These are phyloP conservation scores for Leucopternis melanops DNA, from an alignment of 2,113 vertebrate species.

Conservation along the genomic window DNA sequence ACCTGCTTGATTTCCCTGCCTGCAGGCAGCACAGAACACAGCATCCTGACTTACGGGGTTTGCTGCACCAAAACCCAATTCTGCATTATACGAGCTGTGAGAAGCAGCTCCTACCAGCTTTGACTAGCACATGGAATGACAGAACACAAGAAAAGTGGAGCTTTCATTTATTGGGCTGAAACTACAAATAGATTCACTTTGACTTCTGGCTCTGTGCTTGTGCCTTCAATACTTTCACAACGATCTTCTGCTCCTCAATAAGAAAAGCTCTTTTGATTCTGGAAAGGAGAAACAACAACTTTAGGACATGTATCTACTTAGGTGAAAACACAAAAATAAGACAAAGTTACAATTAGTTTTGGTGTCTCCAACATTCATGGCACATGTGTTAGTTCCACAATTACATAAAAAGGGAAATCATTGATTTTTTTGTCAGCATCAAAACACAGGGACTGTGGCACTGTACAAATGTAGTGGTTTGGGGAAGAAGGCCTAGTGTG, in stretches of 20 bases:
- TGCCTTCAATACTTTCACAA: constrained; percentile 97
- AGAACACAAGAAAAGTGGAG: constrained; percentile 7
- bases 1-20: background rate
- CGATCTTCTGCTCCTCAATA: constrained; percentile 99
- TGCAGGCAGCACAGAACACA: background rate
- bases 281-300: background rate
- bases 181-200: constrained; percentile 82
- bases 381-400: background rate
- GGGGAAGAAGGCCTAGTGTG: background rate
- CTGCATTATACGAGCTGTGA: background rate
- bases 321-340: background rate
- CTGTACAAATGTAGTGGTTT: rapidly evolving
- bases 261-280: constrained; percentile 99
- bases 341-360: background rate
- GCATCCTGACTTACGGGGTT: background rate
- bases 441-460: background rate
- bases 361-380: background rate
- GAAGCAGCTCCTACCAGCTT: background rate
- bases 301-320: background rate
- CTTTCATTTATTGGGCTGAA: constrained; percentile 82
- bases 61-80: background rate
- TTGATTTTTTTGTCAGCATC: background rate
- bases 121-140: background rate
- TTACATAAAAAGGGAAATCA: background rate
- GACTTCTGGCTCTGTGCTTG: constrained; percentile 99